Evolutionary conservation across 2,113 vertebrate species (phyloP).

Genomic region (Gallinago media): DNA sequence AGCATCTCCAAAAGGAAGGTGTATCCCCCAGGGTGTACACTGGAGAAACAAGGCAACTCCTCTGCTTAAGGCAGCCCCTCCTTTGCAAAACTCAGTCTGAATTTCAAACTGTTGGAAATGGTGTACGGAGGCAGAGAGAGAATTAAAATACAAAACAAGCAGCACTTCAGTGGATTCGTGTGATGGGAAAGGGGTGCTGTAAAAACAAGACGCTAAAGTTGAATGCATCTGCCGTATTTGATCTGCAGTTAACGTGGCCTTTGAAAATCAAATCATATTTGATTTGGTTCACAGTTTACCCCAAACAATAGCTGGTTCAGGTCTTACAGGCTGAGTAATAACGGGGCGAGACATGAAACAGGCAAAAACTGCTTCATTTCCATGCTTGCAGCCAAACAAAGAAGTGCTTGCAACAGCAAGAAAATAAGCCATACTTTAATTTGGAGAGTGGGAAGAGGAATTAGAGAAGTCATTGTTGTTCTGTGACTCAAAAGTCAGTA

Average conservation of each 20-base stretch:
- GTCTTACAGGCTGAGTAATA: conserved; percentile 10
- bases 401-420: conserved; percentile 53
- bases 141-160: neutral
- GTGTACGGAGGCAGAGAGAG: neutral
- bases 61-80: neutral
- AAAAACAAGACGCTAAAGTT: neutral
- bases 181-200: neutral
- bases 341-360: neutral
- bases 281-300: neutral
- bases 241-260: neutral
- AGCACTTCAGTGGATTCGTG: neutral
- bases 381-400: conserved; percentile 31
- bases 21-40: neutral
- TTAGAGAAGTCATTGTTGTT: conserved; percentile 44
- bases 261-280: conserved; percentile 38
- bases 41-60: neutral
- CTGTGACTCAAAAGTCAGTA: conserved; percentile 24
- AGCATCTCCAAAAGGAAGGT: neutral
- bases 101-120: neutral
- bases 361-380: conserved; percentile 3
- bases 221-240: neutral
- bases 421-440: conserved; percentile 38
- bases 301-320: conserved; percentile 13
- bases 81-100: neutral
- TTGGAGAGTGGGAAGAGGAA: conserved; percentile 46